A percentile compares a stretch with the other conserved stretches of the same genome.
phyloP scores from a whole-genome alignment of 1,140 invertebrate species.

The Drosophila lowei region DNA sequence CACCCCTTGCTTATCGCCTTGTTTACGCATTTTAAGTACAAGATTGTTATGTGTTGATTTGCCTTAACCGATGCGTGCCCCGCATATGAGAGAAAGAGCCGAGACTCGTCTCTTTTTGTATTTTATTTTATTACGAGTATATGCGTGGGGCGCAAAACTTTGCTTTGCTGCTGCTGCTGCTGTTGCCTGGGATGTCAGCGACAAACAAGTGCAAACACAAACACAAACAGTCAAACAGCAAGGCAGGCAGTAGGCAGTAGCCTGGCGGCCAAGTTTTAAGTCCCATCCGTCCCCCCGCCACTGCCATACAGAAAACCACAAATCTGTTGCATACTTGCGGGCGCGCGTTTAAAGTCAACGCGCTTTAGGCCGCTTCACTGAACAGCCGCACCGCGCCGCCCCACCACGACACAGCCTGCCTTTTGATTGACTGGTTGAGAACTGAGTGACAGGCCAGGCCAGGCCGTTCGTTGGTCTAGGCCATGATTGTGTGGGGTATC shows the following conservation, averaged over 20 bases:
- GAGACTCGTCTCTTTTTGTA: slow-evolving; percentile 13
- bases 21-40: slow-evolving; percentile 82
- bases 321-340: slow-evolving; percentile 79
- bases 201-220: slow-evolving; percentile 44
- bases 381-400: neutral
- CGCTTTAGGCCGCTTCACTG: slow-evolving; percentile 41
- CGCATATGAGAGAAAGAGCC: slow-evolving; percentile 73
- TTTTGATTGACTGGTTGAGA: slow-evolving; percentile 68
- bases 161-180: slow-evolving; percentile 26
- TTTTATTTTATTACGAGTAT: slow-evolving; percentile 52
- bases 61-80: slow-evolving; percentile 78
- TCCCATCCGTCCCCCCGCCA: neutral
- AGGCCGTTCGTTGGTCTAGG: slow-evolving; percentile 7
- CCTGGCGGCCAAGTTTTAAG: slow-evolving; percentile 49
- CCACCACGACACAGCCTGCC: neutral
- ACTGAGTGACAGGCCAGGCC: slow-evolving; percentile 41
- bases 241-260: slow-evolving; percentile 9
- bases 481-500: slow-evolving; percentile 7
- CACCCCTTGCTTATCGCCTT: slow-evolving; percentile 71
- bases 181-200: slow-evolving; percentile 53
- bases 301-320: slow-evolving; percentile 40
- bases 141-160: slow-evolving; percentile 55
- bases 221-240: slow-evolving; percentile 36
- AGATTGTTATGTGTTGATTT: slow-evolving; percentile 82
- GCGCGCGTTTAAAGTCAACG: slow-evolving; percentile 70